Evolutionary conservation across 2,113 vertebrate genomes (phyloP).

Genomic region (Rhineura floridana): DNA sequence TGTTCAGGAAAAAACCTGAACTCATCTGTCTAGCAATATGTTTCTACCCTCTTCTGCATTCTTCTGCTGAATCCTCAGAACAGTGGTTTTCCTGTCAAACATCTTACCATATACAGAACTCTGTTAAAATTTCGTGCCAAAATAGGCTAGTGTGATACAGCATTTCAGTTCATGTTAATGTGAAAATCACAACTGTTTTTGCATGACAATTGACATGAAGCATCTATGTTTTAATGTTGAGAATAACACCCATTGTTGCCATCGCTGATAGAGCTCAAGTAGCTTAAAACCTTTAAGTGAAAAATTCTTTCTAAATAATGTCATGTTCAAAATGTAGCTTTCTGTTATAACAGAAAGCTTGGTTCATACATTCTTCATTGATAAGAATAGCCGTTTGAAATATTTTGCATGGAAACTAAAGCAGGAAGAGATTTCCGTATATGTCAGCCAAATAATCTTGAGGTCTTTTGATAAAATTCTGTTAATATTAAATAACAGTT

Average conservation of each 20-base stretch:
- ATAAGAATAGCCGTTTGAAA: conserved; percentile 48
- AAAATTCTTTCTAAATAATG: neutral
- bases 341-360: conserved; percentile 23
- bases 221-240: neutral
- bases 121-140: no score
- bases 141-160: neutral
- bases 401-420: conserved; percentile 54
- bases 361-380: conserved; percentile 32
- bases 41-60: neutral
- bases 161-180: neutral
- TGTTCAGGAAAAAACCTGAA: no score
- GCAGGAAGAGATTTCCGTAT: conserved; percentile 46
- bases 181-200: neutral
- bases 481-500: conserved; percentile 55
- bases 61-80: neutral
- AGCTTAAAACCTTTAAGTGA: neutral
- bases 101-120: no score
- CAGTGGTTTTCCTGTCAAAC: no score
- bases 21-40: neutral
- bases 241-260: neutral
- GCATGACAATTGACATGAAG: neutral
- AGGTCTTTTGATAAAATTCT: conserved; percentile 60
- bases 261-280: neutral
- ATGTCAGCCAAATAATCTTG: conserved; percentile 49
- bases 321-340: conserved; percentile 42